phyloP scores from a whole-genome alignment of 2,797 vertebrate species.

The Clarias laeviceps region DNA sequence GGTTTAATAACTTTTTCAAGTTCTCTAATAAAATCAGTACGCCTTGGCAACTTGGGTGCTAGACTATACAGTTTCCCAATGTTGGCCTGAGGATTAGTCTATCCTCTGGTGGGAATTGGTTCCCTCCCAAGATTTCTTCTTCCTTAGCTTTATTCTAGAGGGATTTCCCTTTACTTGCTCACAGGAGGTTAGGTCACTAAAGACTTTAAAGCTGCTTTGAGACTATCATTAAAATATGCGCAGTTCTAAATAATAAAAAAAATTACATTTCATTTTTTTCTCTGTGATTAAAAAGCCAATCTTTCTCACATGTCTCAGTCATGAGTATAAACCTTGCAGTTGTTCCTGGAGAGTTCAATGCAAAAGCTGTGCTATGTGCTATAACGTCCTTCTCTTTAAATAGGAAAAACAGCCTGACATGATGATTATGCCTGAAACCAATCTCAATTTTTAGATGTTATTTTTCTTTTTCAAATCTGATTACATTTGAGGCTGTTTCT shows the following conservation, averaged over 20 bases:
- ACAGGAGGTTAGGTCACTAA: not conserved
- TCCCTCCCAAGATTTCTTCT: not conserved
- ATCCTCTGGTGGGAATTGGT: constrained; percentile 1
- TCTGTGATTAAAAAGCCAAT: constrained; percentile 2
- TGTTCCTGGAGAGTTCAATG: not conserved
- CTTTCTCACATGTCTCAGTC: not conserved
- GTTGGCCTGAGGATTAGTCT: not conserved
- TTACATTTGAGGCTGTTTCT: not conserved
- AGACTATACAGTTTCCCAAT: not conserved
- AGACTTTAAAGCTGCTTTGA: not conserved
- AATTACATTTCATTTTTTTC: not conserved
- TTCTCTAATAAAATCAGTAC: constrained; percentile 21
- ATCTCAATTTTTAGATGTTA: not conserved
- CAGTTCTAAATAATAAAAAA: not conserved
- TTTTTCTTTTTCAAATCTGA: not conserved
- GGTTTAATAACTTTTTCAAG: constrained; percentile 1
- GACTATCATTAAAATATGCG: not conserved
- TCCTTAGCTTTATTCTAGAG: not conserved
- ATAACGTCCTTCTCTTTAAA: not conserved
- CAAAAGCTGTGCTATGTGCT: not conserved
- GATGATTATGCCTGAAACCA: not conserved
- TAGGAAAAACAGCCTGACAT: not conserved
- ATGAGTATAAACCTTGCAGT: not conserved
- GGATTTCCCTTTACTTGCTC: not conserved
- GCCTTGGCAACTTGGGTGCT: not conserved